phyloP scores from a whole-genome alignment of 1,140 invertebrate species.

The Drosophila bocqueti region DNA sequence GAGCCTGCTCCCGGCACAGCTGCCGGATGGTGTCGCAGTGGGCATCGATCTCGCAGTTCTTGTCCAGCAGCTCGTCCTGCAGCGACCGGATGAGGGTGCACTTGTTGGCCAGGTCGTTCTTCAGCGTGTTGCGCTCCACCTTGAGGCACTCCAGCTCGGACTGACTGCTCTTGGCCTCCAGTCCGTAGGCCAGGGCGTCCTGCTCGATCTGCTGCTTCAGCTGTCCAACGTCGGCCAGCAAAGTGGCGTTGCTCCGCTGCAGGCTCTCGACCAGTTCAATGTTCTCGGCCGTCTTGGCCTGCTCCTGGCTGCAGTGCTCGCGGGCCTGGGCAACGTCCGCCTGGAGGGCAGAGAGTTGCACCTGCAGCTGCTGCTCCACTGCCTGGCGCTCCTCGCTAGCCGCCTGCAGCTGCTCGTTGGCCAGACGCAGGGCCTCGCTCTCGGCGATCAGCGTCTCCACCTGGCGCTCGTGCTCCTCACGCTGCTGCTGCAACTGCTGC shows the following conservation, averaged over 20 bases:
- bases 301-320: conserved; percentile 43
- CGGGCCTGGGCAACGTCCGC: conserved; percentile 58
- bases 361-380: conserved; percentile 39
- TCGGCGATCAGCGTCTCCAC: conserved; percentile 67
- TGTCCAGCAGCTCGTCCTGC: conserved; percentile 83
- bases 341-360: conserved; percentile 59
- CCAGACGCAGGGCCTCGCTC: conserved; percentile 68
- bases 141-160: conserved; percentile 77
- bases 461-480: conserved; percentile 62
- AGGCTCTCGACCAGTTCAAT: conserved; percentile 67
- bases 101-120: conserved; percentile 84
- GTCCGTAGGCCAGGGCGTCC: conserved; percentile 75
- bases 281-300: conserved; percentile 55
- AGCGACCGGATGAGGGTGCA: conserved; percentile 77
- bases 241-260: conserved; percentile 62
- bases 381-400: conserved; percentile 49
- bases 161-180: conserved; percentile 69
- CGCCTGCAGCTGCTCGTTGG: conserved; percentile 64
- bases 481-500: conserved; percentile 62
- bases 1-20: conserved; percentile 78
- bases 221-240: conserved; percentile 56
- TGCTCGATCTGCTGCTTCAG: conserved; percentile 78
- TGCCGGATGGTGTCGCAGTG: conserved; percentile 79
- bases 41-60: conserved; percentile 81
- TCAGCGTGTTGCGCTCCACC: conserved; percentile 82